Percentiles rank a stretch among this genome's conserved stretches.
phyloP scores from a whole-genome alignment of 2,113 vertebrate species.

The Fukomys damarensis region DNA sequence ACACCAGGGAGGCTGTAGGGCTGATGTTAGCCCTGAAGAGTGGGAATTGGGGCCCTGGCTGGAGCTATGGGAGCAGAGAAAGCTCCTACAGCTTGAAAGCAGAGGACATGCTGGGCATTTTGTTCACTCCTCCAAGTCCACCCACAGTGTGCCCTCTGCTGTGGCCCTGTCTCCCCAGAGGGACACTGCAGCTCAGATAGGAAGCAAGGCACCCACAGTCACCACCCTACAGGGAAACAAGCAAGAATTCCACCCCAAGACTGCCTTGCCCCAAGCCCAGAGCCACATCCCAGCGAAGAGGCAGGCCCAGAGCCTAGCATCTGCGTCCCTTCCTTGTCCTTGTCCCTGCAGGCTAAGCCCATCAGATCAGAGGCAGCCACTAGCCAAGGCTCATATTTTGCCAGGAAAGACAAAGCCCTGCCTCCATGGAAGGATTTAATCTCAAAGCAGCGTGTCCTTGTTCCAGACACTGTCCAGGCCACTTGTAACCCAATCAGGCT shows the following conservation, averaged over 20 bases:
- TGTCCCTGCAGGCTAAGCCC: background rate
- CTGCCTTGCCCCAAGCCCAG: background rate
- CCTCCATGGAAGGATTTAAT: background rate
- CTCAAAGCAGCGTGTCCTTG: conserved; percentile 39
- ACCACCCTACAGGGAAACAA: background rate
- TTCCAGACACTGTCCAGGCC: background rate
- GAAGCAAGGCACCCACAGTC: background rate
- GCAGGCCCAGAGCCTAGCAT: background rate
- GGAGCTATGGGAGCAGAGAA: background rate
- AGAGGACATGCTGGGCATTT: background rate
- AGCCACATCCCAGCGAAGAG: background rate
- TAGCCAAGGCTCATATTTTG: conserved; percentile 7
- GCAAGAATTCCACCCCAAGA: background rate
- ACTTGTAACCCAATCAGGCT: conserved; percentile 28
- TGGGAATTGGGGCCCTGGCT: background rate
- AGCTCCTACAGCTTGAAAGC: background rate
- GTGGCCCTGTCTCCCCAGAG: background rate
- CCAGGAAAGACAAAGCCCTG: background rate
- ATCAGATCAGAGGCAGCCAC: background rate
- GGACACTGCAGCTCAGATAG: background rate
- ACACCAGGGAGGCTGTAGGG: background rate
- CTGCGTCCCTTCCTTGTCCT: background rate
- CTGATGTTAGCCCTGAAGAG: background rate
- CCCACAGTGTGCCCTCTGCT: accelerated
- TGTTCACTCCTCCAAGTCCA: background rate